Percentiles rank a stretch among this genome's conserved stretches.
These are phyloP conservation scores for Leptopilina myrica DNA, from an alignment of 2,888 invertebrate genomes.

Conservation along the genomic window DNA sequence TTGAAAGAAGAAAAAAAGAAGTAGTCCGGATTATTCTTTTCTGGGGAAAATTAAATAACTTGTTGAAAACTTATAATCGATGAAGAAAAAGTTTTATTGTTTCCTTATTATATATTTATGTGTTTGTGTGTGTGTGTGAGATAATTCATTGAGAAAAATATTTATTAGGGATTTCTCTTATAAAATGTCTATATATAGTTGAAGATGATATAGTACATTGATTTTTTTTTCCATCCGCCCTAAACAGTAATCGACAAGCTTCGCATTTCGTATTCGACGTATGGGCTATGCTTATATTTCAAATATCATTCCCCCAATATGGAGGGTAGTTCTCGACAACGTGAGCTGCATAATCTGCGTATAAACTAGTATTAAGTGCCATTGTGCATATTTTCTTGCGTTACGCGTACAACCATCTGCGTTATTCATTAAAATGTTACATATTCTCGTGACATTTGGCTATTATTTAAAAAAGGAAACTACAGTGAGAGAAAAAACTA, in stretches of 20 bases:
- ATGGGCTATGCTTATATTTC: slow-evolving; percentile 33
- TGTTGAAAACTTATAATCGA: not conserved
- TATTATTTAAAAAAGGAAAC: too few relatives aligned
- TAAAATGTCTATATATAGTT: not conserved
- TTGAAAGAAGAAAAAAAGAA: not conserved
- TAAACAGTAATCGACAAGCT: slow-evolving; percentile 29
- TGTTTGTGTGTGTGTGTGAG: too few relatives aligned
- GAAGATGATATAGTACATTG: slow-evolving; percentile 23
- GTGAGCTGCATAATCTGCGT: slow-evolving; percentile 37
- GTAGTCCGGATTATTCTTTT: too few relatives aligned
- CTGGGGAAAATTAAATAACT: not conserved
- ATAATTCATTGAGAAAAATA: too few relatives aligned
- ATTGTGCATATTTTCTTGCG: slow-evolving; percentile 35
- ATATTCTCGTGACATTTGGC: too few relatives aligned
- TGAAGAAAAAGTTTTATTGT: too few relatives aligned
- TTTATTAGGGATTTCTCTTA: not conserved
- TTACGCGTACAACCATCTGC: slow-evolving; percentile 19
- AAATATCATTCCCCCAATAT: slow-evolving; percentile 38
- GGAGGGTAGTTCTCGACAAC: slow-evolving; percentile 38
- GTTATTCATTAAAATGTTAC: not conserved
- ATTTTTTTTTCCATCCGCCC: slow-evolving; percentile 28
- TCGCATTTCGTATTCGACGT: slow-evolving; percentile 29
- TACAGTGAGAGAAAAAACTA: too few relatives aligned
- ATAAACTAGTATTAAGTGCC: slow-evolving; percentile 30
- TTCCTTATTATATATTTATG: too few relatives aligned